Percentiles rank a stretch among this genome's conserved stretches.
These are phyloP conservation scores for Ethmia dodecea DNA, from an alignment of 2,888 invertebrate genomes.

Conservation along the genomic window DNA sequence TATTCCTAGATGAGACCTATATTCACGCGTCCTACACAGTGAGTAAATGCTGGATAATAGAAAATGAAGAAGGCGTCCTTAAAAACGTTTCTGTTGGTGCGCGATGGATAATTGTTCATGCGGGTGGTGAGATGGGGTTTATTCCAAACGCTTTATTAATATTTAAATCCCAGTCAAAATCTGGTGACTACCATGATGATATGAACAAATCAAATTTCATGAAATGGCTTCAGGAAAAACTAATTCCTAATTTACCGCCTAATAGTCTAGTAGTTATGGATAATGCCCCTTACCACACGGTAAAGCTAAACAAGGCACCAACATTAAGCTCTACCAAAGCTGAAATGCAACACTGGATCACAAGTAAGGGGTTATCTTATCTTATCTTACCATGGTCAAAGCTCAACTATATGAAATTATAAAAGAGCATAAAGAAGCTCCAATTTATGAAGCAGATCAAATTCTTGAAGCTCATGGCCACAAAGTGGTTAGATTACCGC, in stretches of 20 bases:
- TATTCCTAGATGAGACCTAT: slow-evolving; percentile 26
- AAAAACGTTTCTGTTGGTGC: slow-evolving; percentile 1
- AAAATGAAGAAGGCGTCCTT: slow-evolving; percentile 1
- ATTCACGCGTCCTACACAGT: slow-evolving; percentile 21
- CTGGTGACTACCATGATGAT: slow-evolving; percentile 13
- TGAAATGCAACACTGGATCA: slow-evolving; percentile 1
- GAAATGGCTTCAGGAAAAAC: slow-evolving; percentile 13
- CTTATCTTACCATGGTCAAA: slow-evolving; percentile 7
- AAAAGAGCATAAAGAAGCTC: slow-evolving; percentile 3
- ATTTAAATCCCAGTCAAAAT: neutral
- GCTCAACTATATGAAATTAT: slow-evolving; percentile 6
- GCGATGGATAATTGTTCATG: slow-evolving; percentile 9
- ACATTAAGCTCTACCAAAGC: slow-evolving; percentile 3
- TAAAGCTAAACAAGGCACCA: slow-evolving; percentile 9
- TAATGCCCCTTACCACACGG: slow-evolving; percentile 11
- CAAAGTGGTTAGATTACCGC: slow-evolving; percentile 3
- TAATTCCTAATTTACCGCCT: slow-evolving; percentile 13
- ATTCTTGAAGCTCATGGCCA: slow-evolving; percentile 3
- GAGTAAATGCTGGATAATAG: slow-evolving; percentile 22
- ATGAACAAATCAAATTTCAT: slow-evolving; percentile 15
- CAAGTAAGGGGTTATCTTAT: slow-evolving; percentile 8
- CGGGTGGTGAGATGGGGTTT: slow-evolving; percentile 8
- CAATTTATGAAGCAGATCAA: slow-evolving; percentile 3
- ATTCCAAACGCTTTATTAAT: slow-evolving; percentile 2
- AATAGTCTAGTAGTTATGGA: slow-evolving; percentile 8